phyloP scores from a whole-genome alignment of 2,888 invertebrate genomes.

The Pachydiplax longipennis region DNA sequence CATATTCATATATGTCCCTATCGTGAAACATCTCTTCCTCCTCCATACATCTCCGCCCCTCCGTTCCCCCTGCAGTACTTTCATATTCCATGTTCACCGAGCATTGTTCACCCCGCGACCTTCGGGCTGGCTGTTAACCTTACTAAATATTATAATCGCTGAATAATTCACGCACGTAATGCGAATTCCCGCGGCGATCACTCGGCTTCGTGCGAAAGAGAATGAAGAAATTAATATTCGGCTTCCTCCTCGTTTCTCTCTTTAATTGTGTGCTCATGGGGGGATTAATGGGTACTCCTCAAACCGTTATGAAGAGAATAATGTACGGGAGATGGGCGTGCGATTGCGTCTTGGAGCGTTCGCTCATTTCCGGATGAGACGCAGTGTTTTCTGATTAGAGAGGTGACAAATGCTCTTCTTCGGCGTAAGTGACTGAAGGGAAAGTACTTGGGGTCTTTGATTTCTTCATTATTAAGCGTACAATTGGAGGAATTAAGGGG shows the following conservation, averaged over 20 bases:
- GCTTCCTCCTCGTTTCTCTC: not conserved
- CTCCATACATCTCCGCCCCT: not conserved
- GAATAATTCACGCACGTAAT: not conserved
- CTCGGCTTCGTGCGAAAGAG: not conserved
- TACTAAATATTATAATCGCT: not conserved
- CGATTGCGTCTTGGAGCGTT: no score
- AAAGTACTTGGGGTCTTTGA: no score
- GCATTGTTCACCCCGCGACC: not conserved
- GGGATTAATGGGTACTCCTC: not conserved
- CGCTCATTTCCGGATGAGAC: no score
- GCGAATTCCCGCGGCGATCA: not conserved
- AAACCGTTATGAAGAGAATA: not conserved
- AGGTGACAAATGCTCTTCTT: no score
- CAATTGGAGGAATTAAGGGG: no score
- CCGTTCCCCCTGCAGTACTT: not conserved
- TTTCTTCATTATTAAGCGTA: no score
- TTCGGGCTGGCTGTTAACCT: not conserved
- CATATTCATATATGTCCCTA: conserved; percentile 13
- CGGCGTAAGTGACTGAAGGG: no score
- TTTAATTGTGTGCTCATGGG: not conserved
- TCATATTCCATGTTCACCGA: not conserved
- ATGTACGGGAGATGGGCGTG: not conserved
- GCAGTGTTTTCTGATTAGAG: no score
- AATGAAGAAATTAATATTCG: not conserved
- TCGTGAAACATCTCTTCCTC: not conserved